Conservation (phyloP, 2,888 invertebrate genomes). For the Zhuqinia jingwanae region DNA sequence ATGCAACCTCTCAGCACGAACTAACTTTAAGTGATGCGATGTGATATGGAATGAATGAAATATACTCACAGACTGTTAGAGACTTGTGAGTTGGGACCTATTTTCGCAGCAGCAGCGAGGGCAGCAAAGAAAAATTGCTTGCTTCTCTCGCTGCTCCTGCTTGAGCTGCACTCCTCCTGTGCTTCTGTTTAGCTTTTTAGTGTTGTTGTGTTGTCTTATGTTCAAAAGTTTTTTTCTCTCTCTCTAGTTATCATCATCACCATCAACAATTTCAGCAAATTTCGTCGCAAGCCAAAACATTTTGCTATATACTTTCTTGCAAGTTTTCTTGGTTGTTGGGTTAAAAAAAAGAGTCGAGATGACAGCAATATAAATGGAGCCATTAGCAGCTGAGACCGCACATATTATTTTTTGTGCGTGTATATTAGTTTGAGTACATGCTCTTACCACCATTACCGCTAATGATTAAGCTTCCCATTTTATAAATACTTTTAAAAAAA, state of each 20-base stretch:
- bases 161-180: background rate
- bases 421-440: constrained; percentile 40
- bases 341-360: constrained; percentile 28
- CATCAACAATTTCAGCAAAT: no score
- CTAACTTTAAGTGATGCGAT: constrained; percentile 15
- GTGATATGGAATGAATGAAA: constrained; percentile 27
- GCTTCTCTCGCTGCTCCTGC: background rate
- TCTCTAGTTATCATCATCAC: background rate
- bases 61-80: background rate
- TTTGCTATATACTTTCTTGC: background rate
- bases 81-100: no score
- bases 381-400: constrained; percentile 42
- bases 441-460: constrained; percentile 39
- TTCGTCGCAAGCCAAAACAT: background rate
- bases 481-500: constrained; percentile 6
- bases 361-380: constrained; percentile 45
- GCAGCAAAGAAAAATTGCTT: constrained; percentile 7
- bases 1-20: constrained; percentile 58
- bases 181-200: background rate
- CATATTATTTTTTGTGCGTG: constrained; percentile 7
- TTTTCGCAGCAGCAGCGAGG: no score
- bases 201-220: background rate
- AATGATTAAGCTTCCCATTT: constrained; percentile 21
- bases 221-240: background rate
- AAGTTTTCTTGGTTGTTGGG: no score